Conservation (phyloP, 2,797 vertebrate species). For the Amblyraja radiata region DNA sequence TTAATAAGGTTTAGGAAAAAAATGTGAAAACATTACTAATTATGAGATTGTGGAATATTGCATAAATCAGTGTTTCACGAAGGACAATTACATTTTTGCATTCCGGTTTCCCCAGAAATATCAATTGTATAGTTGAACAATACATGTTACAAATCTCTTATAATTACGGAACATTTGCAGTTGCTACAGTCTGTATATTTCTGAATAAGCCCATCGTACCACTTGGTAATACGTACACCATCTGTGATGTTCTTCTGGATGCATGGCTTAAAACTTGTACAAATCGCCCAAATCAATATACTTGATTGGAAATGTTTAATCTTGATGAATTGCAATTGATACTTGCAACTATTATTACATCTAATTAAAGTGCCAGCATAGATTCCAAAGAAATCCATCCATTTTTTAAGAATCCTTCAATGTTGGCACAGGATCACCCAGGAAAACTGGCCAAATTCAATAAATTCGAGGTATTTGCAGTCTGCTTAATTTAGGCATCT, state of each 20-base stretch:
- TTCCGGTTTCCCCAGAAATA: slow-evolving; percentile 10
- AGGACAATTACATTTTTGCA: not conserved
- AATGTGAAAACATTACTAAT: not conserved
- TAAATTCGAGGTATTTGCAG: not conserved
- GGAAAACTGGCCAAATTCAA: not conserved
- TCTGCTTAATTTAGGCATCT: not conserved
- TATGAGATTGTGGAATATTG: not conserved
- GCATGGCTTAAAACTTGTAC: not conserved
- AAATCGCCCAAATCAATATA: not conserved
- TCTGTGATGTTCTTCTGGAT: slow-evolving; percentile 25
- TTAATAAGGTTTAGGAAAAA: not conserved
- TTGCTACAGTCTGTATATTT: not conserved
- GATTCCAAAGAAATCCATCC: not conserved
- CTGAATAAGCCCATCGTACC: not conserved
- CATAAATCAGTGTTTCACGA: not conserved
- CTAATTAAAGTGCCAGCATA: not conserved
- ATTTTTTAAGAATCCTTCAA: not conserved
- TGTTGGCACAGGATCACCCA: not conserved
- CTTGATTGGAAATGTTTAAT: not conserved
- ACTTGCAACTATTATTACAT: not conserved
- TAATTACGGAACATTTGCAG: not conserved
- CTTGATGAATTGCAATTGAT: not conserved
- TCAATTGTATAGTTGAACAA: not conserved
- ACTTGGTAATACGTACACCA: slow-evolving; percentile 23
- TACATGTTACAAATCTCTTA: not conserved